Conservation (phyloP, 2,888 invertebrate species). For the Ditula angustiorana region DNA sequence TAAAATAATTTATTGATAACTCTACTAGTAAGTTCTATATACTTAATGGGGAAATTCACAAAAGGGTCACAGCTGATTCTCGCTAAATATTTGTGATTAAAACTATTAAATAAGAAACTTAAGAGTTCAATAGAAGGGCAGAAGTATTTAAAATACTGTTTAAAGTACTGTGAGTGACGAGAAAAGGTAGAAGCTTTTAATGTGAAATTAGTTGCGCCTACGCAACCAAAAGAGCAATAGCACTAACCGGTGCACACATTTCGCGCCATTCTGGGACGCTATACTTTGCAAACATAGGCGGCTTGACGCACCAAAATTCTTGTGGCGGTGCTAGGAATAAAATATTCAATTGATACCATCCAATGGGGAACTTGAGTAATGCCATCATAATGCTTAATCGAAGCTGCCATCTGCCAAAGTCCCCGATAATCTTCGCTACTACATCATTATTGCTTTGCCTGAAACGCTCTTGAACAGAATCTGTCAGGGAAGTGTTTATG, state of each 20-base stretch:
- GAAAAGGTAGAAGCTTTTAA: too few relatives aligned
- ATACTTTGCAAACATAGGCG: slow-evolving; percentile 53
- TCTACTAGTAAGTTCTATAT: too few relatives aligned
- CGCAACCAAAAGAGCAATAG: slow-evolving; percentile 2
- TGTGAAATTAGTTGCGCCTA: neutral
- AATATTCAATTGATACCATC: slow-evolving; percentile 87
- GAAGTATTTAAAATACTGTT: neutral
- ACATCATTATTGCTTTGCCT: slow-evolving; percentile 52
- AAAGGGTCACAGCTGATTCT: too few relatives aligned
- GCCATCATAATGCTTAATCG: slow-evolving; percentile 83
- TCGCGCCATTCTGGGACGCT: slow-evolving; percentile 75
- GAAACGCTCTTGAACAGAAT: neutral
- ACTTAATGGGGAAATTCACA: too few relatives aligned
- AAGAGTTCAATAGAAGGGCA: too few relatives aligned
- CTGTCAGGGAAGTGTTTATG: neutral
- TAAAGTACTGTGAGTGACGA: too few relatives aligned
- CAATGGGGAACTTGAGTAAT: slow-evolving; percentile 84
- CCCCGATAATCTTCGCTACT: slow-evolving; percentile 76
- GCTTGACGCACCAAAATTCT: slow-evolving; percentile 85
- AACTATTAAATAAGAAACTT: too few relatives aligned
- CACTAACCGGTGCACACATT: slow-evolving; percentile 69
- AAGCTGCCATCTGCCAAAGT: slow-evolving; percentile 87
- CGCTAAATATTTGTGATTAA: too few relatives aligned
- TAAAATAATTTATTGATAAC: too few relatives aligned
- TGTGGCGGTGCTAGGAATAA: slow-evolving; percentile 87